phyloP scores from a whole-genome alignment of 2,888 invertebrate genomes.

The Timema podura region DNA sequence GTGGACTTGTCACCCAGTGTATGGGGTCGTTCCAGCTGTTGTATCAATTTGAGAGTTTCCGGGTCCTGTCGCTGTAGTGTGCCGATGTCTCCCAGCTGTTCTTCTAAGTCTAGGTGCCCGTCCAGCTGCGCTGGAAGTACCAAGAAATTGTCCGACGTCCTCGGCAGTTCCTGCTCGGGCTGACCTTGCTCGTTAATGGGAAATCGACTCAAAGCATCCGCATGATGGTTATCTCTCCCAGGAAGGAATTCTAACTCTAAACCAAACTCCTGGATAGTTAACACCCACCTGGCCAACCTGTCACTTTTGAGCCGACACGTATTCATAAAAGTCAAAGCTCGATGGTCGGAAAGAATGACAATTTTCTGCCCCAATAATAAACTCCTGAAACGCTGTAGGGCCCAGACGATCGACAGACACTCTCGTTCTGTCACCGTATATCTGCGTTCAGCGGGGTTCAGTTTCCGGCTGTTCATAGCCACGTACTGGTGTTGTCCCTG shows the following conservation, averaged over 20 bases:
- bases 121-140: no score
- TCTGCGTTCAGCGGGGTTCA: not conserved
- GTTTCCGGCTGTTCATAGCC: not conserved
- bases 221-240: not conserved
- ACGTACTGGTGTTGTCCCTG: not conserved
- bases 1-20: no score
- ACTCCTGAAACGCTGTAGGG: not conserved
- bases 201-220: not conserved
- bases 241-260: not conserved
- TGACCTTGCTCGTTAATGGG: not conserved
- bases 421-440: not conserved
- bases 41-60: no score
- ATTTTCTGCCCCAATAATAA: not conserved
- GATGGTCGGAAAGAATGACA: not conserved
- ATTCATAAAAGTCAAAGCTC: not conserved
- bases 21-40: no score
- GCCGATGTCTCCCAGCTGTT: no score
- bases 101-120: no score
- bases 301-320: not conserved
- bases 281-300: not conserved
- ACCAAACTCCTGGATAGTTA: not conserved
- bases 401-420: conserved; percentile 4
- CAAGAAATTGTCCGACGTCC: no score
- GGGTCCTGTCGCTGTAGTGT: no score
- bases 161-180: not conserved